phyloP scores from a whole-genome alignment of 2,888 invertebrate species.

The Melieria picta region DNA sequence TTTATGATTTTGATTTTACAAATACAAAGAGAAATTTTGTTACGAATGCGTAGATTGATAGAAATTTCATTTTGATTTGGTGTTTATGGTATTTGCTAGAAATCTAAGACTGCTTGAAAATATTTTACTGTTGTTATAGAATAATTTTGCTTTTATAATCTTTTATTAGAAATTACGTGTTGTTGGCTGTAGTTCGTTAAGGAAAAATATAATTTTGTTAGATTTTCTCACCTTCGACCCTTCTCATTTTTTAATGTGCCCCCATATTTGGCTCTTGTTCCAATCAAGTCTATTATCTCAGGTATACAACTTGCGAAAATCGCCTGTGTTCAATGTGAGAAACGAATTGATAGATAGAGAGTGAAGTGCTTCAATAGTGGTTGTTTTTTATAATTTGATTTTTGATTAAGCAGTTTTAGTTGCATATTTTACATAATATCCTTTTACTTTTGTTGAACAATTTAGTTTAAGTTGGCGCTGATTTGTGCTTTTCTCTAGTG shows the following conservation, averaged over 20 bases:
- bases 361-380: conserved; percentile 57
- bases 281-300: conserved; percentile 99
- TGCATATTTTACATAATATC: too few species aligned
- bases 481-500: too few species aligned
- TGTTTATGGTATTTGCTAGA: conserved; percentile 54
- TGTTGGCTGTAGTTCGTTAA: not conserved
- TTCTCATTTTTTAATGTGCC: conserved; percentile 99
- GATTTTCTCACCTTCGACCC: conserved; percentile 94
- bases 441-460: too few species aligned
- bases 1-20: conserved; percentile 1
- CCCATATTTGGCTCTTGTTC: conserved; percentile 99
- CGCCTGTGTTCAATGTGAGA: conserved; percentile 77
- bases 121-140: conserved; percentile 42
- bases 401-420: not conserved
- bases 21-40: not conserved
- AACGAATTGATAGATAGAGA: conserved; percentile 54
- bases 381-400: conserved; percentile 27
- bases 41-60: conserved; percentile 24
- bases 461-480: too few species aligned
- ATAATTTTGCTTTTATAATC: conserved; percentile 23
- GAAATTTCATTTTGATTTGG: conserved; percentile 65
- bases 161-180: conserved; percentile 7
- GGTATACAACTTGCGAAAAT: conserved; percentile 99
- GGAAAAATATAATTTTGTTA: conserved; percentile 46
- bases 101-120: conserved; percentile 49